Conservation (phyloP, 1,140 invertebrate species). For the Drosophila sp. region DNA sequence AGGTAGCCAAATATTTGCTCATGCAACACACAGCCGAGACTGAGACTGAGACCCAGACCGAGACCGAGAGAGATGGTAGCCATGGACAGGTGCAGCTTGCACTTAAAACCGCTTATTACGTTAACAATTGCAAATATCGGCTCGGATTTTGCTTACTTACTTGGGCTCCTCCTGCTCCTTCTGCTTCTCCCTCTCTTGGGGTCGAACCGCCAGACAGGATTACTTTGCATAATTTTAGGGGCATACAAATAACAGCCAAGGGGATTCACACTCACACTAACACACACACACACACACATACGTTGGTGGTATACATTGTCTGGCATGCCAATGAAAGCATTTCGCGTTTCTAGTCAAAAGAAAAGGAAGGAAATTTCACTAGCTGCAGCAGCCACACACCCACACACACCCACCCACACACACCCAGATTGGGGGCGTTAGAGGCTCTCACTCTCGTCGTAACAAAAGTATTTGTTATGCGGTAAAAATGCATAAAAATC, state of each 20-base stretch:
- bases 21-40: slow-evolving; percentile 48
- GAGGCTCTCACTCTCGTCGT: slow-evolving; percentile 31
- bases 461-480: slow-evolving; percentile 83
- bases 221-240: slow-evolving; percentile 80
- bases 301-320: slow-evolving; percentile 11
- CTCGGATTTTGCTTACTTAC: slow-evolving; percentile 43
- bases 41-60: not conserved
- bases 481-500: slow-evolving; percentile 83
- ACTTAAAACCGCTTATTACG: slow-evolving; percentile 77
- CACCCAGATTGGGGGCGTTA: slow-evolving; percentile 51
- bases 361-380: slow-evolving; percentile 79
- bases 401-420: slow-evolving; percentile 4
- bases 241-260: slow-evolving; percentile 74
- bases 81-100: slow-evolving; percentile 62
- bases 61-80: not conserved
- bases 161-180: not conserved
- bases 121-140: slow-evolving; percentile 81
- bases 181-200: too few relatives aligned
- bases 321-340: slow-evolving; percentile 64
- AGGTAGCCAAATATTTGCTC: slow-evolving; percentile 76
- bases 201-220: slow-evolving; percentile 54
- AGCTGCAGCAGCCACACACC: slow-evolving; percentile 61
- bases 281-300: slow-evolving; percentile 25
- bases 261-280: slow-evolving; percentile 22
- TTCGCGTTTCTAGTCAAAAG: slow-evolving; percentile 42